Percentiles rank a stretch among this genome's conserved stretches.
phyloP scores from a whole-genome alignment of 1,140 invertebrate species.

The Hesperophylax magnus region DNA sequence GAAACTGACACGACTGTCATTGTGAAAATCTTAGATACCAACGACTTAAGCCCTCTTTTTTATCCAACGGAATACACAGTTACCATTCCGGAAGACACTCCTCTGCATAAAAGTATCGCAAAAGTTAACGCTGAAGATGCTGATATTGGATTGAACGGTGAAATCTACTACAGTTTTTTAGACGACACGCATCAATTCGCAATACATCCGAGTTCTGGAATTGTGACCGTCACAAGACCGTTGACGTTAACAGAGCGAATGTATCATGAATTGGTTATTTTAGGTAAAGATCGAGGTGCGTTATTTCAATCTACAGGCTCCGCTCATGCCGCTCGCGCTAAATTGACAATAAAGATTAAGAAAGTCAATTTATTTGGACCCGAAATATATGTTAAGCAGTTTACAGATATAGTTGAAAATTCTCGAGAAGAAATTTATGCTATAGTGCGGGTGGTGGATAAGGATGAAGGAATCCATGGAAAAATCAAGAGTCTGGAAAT shows the following conservation, averaged over 20 bases:
- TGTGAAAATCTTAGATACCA: constrained; percentile 84
- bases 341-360: constrained; percentile 53
- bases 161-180: constrained; percentile 93
- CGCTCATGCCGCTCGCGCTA: constrained; percentile 51
- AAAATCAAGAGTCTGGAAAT: constrained; percentile 84
- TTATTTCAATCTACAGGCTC: constrained; percentile 59
- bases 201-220: constrained; percentile 89
- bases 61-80: constrained; percentile 85
- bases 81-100: constrained; percentile 85
- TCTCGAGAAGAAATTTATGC: constrained; percentile 87
- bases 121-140: constrained; percentile 89
- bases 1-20: constrained; percentile 80
- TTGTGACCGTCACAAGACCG: constrained; percentile 85
- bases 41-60: constrained; percentile 90
- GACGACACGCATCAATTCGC: constrained; percentile 86
- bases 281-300: constrained; percentile 84
- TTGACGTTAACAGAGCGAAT: constrained; percentile 78
- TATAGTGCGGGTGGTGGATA: constrained; percentile 84
- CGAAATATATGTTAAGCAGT: constrained; percentile 81
- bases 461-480: constrained; percentile 84
- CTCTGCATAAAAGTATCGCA: constrained; percentile 80
- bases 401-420: constrained; percentile 84
- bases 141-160: constrained; percentile 90
- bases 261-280: constrained; percentile 80
- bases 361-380: constrained; percentile 88